Evolutionary conservation across 2,888 invertebrate genomes (phyloP).

Genomic region (Idaea dimidiata): DNA sequence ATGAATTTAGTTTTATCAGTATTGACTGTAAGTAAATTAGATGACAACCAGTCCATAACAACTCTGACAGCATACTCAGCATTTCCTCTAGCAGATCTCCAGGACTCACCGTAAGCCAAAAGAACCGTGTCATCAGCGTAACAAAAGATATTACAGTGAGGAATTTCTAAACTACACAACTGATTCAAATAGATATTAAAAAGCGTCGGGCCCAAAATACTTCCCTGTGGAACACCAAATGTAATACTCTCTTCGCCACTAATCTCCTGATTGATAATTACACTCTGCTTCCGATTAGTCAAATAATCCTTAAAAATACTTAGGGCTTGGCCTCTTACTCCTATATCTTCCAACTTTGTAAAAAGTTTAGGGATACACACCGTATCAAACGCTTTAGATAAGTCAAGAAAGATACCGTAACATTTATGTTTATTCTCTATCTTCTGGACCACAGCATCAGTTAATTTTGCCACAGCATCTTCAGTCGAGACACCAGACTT

Average conservation of each 20-base stretch:
- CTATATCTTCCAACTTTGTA: neutral
- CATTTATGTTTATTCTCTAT: neutral
- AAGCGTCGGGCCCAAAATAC: constrained; percentile 10
- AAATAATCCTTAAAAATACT: constrained; percentile 8
- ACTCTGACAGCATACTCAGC: neutral
- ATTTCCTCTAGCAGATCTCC: neutral
- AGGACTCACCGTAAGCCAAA: constrained; percentile 2
- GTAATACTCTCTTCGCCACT: constrained; percentile 7
- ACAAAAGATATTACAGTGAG: constrained; percentile 6
- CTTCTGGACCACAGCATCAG: neutral
- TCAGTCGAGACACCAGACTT: neutral
- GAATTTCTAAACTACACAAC: neutral
- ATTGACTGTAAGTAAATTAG: constrained; percentile 9
- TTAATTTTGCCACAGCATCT: neutral
- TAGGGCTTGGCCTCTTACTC: neutral
- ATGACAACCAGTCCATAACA: constrained; percentile 7
- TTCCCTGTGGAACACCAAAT: constrained; percentile 14
- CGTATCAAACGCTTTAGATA: neutral
- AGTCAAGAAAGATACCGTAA: neutral
- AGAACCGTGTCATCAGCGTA: constrained; percentile 17
- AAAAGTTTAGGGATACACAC: neutral
- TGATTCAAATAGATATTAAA: constrained; percentile 3
- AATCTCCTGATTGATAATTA: constrained; percentile 3
- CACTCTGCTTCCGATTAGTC: constrained; percentile 5
- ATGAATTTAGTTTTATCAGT: constrained; percentile 8